These are phyloP conservation scores for Lucilia cuprina DNA, from an alignment of 1,140 invertebrate species.

Conservation along the genomic window DNA sequence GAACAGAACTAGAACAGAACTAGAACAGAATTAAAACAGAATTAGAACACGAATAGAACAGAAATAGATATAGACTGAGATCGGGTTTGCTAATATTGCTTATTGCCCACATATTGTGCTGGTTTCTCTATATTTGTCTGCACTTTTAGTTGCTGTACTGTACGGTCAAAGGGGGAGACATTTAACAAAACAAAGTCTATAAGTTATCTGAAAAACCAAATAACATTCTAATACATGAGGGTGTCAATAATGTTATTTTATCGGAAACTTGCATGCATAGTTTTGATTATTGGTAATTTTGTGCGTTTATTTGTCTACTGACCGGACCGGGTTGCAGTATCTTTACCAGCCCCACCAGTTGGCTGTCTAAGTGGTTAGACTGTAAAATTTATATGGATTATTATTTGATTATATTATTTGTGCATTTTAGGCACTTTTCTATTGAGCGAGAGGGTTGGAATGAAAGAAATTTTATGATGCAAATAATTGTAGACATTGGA, in stretches of 20 bases:
- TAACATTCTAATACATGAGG: slow-evolving; percentile 26
- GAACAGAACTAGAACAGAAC: too few relatives aligned
- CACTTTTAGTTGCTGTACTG: background rate
- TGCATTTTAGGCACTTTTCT: background rate
- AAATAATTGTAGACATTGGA: slow-evolving; percentile 22
- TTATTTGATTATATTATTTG: background rate
- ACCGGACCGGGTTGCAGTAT: background rate
- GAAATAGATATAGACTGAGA: too few relatives aligned
- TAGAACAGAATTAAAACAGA: too few relatives aligned
- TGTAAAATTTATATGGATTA: background rate
- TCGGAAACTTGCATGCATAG: slow-evolving; percentile 28
- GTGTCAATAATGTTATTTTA: slow-evolving; percentile 35
- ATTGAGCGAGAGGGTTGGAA: background rate
- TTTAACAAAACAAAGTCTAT: slow-evolving; percentile 23
- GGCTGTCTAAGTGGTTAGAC: background rate
- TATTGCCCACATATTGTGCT: background rate
- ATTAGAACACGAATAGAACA: too few relatives aligned
- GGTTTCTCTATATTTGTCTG: background rate
- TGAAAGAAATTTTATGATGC: slow-evolving; percentile 8
- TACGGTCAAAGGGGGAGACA: background rate
- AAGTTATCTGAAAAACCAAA: slow-evolving; percentile 21
- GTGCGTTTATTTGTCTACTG: slow-evolving; percentile 10
- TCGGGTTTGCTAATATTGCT: too few relatives aligned
- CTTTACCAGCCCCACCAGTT: background rate
- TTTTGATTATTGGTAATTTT: slow-evolving; percentile 32